Percentiles rank a stretch among this genome's conserved stretches.
These are phyloP conservation scores for Lordiphosa collinella DNA, from an alignment of 1,140 invertebrate genomes.

Conservation along the genomic window DNA sequence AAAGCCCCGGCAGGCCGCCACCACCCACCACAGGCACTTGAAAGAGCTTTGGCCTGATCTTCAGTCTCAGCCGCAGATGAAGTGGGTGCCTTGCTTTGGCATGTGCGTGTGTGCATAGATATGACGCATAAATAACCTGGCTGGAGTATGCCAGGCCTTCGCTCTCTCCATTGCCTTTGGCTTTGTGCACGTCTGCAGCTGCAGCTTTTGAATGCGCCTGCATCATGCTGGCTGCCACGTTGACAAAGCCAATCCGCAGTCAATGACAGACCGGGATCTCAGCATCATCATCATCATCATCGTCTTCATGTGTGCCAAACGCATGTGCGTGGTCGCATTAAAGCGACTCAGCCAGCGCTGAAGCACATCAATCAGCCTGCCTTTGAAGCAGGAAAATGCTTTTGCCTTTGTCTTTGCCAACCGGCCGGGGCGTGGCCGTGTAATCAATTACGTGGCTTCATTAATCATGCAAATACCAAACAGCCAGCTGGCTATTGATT, in stretches of 20 bases:
- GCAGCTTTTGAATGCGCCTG: slow-evolving; percentile 47
- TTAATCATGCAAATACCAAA: slow-evolving; percentile 72
- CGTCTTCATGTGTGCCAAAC: too few species aligned
- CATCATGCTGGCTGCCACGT: slow-evolving; percentile 42
- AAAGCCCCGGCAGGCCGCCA: slow-evolving; percentile 19
- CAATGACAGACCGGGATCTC: slow-evolving; percentile 38
- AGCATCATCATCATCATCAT: slow-evolving; percentile 22
- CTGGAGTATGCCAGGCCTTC: slow-evolving; percentile 22
- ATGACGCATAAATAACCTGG: slow-evolving; percentile 69
- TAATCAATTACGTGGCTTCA: slow-evolving; percentile 73
- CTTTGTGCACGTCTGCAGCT: slow-evolving; percentile 18
- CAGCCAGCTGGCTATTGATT: slow-evolving; percentile 55
- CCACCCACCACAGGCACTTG: background rate
- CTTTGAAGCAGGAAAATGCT: slow-evolving; percentile 54
- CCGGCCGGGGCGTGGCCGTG: slow-evolving; percentile 46
- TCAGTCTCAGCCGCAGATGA: slow-evolving; percentile 9
- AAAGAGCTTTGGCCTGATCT: slow-evolving; percentile 1
- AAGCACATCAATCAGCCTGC: slow-evolving; percentile 62
- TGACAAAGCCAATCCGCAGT: slow-evolving; percentile 53
- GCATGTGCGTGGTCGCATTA: slow-evolving; percentile 46
- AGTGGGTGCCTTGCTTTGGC: slow-evolving; percentile 34
- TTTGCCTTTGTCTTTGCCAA: slow-evolving; percentile 21
- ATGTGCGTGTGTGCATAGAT: slow-evolving; percentile 58
- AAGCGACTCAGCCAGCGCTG: background rate
- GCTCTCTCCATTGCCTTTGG: background rate